These are phyloP conservation scores for Dendrolimus pini DNA, from an alignment of 2,888 invertebrate species.

Conservation along the genomic window DNA sequence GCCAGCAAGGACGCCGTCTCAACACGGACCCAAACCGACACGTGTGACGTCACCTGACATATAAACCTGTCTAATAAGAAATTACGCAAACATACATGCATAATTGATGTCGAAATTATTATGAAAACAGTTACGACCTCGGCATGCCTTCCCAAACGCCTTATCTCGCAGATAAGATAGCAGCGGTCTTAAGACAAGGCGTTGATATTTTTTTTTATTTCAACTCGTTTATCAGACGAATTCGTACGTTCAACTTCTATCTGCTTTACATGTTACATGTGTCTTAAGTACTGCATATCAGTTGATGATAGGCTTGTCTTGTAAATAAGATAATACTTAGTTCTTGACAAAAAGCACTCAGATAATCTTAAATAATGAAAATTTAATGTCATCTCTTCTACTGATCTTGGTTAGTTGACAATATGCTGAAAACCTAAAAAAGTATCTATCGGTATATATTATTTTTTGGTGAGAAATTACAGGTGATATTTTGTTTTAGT, in stretches of 20 bases:
- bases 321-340: too few species aligned
- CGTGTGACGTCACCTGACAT: not conserved
- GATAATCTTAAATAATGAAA: too few species aligned
- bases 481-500: too few species aligned
- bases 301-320: not conserved
- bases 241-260: constrained; percentile 56
- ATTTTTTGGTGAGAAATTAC: too few species aligned
- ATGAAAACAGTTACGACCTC: constrained; percentile 37
- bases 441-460: too few species aligned
- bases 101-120: constrained; percentile 20
- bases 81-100: constrained; percentile 9
- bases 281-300: constrained; percentile 2
- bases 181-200: constrained; percentile 44
- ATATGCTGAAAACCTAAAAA: too few species aligned
- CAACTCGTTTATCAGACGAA: constrained; percentile 37
- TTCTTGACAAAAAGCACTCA: too few species aligned
- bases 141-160: constrained; percentile 31
- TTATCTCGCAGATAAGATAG: constrained; percentile 49
- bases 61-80: constrained; percentile 1
- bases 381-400: too few species aligned
- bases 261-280: constrained; percentile 34
- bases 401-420: too few species aligned
- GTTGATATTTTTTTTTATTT: constrained; percentile 37
- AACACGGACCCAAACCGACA: not conserved
- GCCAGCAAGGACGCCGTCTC: not conserved